Base-by-base conservation (phyloP, 2,888 invertebrate species). In the Chrysolina americana region DNA sequence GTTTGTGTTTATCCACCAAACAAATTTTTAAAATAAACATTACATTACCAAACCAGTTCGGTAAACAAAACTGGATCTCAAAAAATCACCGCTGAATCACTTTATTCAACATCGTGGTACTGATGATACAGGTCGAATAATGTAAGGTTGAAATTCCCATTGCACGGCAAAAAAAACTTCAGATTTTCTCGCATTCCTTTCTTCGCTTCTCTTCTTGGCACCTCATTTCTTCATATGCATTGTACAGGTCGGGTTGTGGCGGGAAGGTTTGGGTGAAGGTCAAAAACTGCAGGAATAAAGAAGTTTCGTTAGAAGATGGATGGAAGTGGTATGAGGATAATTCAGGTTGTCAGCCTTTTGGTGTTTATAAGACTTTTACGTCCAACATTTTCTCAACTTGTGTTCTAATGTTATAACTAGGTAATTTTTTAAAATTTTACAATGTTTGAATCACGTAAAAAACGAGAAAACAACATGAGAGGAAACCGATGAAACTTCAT, bases 171-270 rank as follows among this genome's bases (percentile, higher is more conserved):
- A 6, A 44, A 44, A 10, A 13, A 13, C 5, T 59, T 50, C 50
- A 50, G 8, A 36, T 59, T 47, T 65, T 63, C 64, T 76, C 71
- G 50, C 78, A 77, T 21, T 75, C 71, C 44, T 64, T 19, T 75
- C 59, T 68, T 36, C 71, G 23, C 66, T 73, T 69, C 59, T 78
- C 64, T 56, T 79, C 74, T 64, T 41, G 75, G 44, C 65, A 75
- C 50, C 78, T 78, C 86, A 87, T 87, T 15, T 82, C 83, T 73
- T 83, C 80, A 69, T 86, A 86, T n/a, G 82, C 70, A 11, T 81
- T 70, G 56, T 85, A 83, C 64, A 87, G 76, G 66, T 86, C 84
- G 50, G 79, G 80, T 62, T 85, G 79, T 19, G 85, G 83, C 66
- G 82, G 79, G 76, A 81, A 87, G 59, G 79, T 76, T 78, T 85